These are phyloP conservation scores for Anastrepha ludens DNA, from an alignment of 1,140 invertebrate species.

Conservation along the genomic window DNA sequence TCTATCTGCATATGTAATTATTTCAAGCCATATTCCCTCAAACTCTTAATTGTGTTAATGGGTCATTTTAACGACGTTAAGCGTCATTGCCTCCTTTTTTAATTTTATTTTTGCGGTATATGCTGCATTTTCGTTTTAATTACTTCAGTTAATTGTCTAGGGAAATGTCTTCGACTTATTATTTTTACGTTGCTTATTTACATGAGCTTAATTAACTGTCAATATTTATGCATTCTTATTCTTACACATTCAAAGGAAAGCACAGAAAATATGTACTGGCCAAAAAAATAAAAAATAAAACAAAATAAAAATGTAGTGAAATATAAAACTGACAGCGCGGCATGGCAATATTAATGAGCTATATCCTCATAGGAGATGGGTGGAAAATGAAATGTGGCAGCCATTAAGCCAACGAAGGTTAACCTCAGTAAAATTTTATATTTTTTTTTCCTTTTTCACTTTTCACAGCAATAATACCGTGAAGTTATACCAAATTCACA, in stretches of 20 bases:
- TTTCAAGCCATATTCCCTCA: not conserved
- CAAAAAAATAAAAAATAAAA: not conserved
- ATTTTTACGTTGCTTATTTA: not conserved
- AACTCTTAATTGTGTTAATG: conserved; percentile 41
- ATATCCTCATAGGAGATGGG: conserved; percentile 8
- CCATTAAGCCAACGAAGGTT: conserved; percentile 17
- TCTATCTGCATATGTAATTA: not conserved
- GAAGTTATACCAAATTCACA: not conserved
- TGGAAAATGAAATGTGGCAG: conserved; percentile 24
- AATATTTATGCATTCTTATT: conserved; percentile 48
- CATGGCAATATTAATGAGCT: conserved; percentile 38
- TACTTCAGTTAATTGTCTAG: conserved; percentile 40
- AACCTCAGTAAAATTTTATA: not conserved
- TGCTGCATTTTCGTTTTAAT: conserved; percentile 39
- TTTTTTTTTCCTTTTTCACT: not conserved
- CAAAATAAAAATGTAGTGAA: not conserved
- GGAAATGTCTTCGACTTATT: conserved; percentile 40
- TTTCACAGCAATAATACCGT: not conserved
- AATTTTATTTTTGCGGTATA: conserved; percentile 23
- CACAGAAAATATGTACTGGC: not conserved
- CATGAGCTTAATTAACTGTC: conserved; percentile 45
- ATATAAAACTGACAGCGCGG: conserved; percentile 17
- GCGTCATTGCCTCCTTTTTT: conserved; percentile 19
- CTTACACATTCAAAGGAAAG: conserved; percentile 9
- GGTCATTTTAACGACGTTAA: conserved; percentile 36